Percentiles rank a stretch among this genome's conserved stretches.
These are phyloP conservation scores for Zoroaster sp. DNA, from an alignment of 53 echinoderm and acorn worm genomes.

Conservation along the genomic window DNA sequence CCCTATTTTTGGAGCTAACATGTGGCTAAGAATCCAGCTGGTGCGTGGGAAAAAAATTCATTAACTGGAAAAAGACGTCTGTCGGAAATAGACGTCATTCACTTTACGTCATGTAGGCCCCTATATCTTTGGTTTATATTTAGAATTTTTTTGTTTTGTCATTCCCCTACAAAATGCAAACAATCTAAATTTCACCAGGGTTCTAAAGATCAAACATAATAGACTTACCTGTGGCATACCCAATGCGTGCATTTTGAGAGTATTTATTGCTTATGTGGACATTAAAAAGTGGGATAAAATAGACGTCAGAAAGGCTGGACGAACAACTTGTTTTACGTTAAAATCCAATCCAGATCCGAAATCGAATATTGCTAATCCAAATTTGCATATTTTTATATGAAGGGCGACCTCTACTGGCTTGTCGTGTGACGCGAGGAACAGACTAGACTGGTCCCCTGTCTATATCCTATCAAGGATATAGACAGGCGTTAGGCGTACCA, in stretches of 20 bases:
- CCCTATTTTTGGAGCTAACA: not conserved
- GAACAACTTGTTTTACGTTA: not conserved
- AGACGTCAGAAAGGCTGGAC: not conserved
- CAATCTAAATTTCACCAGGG: not conserved
- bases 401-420: not conserved
- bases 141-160: not conserved
- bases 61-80: not conserved
- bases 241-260: constrained; percentile 35
- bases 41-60: not conserved
- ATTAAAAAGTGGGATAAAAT: constrained; percentile 8
- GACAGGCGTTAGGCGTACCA: too few relatives aligned
- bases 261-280: not conserved
- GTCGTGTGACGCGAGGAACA: too few relatives aligned
- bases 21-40: not conserved
- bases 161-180: not conserved
- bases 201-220: not conserved
- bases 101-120: not conserved
- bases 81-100: constrained; percentile 2
- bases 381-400: not conserved
- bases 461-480: too few relatives aligned
- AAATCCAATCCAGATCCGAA: too few relatives aligned
- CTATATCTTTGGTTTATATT: not conserved
- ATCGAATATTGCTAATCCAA: not conserved
- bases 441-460: too few relatives aligned
- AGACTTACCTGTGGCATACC: constrained; percentile 37